Evolutionary conservation across 2,797 vertebrate genomes (phyloP), one percentile per base, ranked within the genome.

Genomic region (Vultur gryphus): DNA sequence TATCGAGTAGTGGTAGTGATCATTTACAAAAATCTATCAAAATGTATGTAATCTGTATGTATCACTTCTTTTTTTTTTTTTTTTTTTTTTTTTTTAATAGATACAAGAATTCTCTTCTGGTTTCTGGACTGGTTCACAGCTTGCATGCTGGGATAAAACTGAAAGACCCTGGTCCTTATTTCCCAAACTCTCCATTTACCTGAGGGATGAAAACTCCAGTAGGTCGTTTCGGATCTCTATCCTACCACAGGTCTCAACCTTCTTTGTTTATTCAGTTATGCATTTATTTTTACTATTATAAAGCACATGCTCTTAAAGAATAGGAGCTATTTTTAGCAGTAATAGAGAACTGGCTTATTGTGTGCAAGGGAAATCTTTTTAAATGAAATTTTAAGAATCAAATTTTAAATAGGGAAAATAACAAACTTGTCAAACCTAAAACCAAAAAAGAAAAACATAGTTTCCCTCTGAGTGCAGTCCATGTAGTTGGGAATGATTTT

Each of bases 121-220:
- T 14, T 99, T 99, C 97, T 99, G 99, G 99, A 98, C 98, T 10
- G 99, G 99, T 55, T 98, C 98, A 79, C 99, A 99, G 97, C 98
- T 99, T 83, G 99, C 99, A 1, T 99, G 99, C 97, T 99, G 99
- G 99, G 95, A 98, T 44, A 99, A 98, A 95, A 98, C 98, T 33
- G 99, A 99, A 92, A 98, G 97, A 7, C 99, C 99, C 4, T 99
- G 99, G 99, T 96, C 97, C n/a, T 98, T 99, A 91, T 99, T 99
- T 94, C 99, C 99, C 11, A 99, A 99, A 95, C 97, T 99, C 57
- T 99, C 99, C 84, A 99, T 99, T 97, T 99, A 99, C 96, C 97
- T 99, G 79, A 98, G 99, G 86, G 99, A 98, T 66, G 99, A 98
- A 43, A 99, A 99, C 97, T 97, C 98, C 94, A 99, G 99, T 97